Evolutionary conservation across 2,113 vertebrate species (phyloP).

Genomic region (Gracilinanus agilis): DNA sequence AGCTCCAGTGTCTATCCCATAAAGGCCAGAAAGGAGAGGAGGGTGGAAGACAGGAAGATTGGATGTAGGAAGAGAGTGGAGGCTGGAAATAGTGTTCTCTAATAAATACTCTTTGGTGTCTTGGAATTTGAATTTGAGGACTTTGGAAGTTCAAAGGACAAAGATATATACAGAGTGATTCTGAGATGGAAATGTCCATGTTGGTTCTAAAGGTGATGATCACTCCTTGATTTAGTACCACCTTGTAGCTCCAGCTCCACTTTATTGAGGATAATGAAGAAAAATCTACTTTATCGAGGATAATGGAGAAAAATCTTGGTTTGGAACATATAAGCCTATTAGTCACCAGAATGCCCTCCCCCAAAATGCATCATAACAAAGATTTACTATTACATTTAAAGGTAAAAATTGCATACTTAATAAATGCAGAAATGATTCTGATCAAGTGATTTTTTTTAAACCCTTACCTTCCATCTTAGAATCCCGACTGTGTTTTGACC

Average conservation of each 20-base stretch:
- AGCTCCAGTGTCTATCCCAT: not conserved
- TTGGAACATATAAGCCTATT: not conserved
- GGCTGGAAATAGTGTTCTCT: not conserved
- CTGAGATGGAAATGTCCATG: not conserved
- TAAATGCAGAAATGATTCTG: too few relatives aligned
- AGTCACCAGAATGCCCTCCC: too few relatives aligned
- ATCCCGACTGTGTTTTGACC: too few relatives aligned
- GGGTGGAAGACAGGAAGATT: not conserved
- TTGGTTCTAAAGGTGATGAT: not conserved
- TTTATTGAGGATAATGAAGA: not conserved
- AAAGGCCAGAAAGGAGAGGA: not conserved
- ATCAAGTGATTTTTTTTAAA: too few relatives aligned
- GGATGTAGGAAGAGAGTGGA: not conserved
- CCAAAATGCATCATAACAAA: too few relatives aligned
- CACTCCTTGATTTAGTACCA: not conserved
- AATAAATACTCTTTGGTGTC: conserved; percentile 13
- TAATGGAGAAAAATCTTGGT: not conserved
- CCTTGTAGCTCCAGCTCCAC: not conserved
- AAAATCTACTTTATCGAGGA: not conserved
- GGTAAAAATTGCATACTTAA: too few relatives aligned
- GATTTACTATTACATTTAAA: too few relatives aligned
- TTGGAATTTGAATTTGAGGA: conserved; percentile 31
- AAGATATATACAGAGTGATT: not conserved
- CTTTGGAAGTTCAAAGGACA: not conserved
- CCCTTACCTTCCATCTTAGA: too few relatives aligned